These are phyloP conservation scores for Notoglanidium macrostoma DNA, from an alignment of 2,797 vertebrate species.

Conservation along the genomic window DNA sequence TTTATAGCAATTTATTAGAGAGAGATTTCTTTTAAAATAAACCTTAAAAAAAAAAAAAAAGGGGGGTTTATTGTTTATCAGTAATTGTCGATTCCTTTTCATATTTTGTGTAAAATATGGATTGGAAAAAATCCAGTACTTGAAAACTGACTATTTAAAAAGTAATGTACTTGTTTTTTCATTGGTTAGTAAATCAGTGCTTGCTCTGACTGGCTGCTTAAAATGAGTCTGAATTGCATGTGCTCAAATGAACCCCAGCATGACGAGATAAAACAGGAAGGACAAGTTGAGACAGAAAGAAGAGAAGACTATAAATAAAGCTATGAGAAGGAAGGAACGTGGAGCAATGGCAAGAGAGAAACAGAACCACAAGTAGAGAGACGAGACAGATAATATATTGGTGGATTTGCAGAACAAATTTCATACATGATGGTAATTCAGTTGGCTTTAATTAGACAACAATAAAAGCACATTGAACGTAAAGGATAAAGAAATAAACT, in stretches of 20 bases:
- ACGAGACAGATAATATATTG: background rate
- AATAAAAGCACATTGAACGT: background rate
- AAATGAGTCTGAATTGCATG: background rate
- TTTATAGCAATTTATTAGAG: no score
- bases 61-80: no score
- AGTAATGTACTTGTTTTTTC: background rate
- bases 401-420: background rate
- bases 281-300: background rate
- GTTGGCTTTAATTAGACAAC: background rate
- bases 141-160: background rate
- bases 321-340: background rate
- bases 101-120: background rate
- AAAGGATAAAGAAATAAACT: background rate
- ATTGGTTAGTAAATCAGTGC: background rate
- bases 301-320: background rate
- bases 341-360: background rate
- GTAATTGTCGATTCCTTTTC: background rate
- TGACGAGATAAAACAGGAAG: background rate
- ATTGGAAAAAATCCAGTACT: background rate
- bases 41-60: background rate
- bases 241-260: background rate
- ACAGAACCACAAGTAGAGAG: background rate
- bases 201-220: background rate
- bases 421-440: background rate
- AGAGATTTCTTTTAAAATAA: background rate